These are phyloP conservation scores for Halcyon smyrnensis DNA, from an alignment of 2,797 vertebrate genomes.

Conservation along the genomic window DNA sequence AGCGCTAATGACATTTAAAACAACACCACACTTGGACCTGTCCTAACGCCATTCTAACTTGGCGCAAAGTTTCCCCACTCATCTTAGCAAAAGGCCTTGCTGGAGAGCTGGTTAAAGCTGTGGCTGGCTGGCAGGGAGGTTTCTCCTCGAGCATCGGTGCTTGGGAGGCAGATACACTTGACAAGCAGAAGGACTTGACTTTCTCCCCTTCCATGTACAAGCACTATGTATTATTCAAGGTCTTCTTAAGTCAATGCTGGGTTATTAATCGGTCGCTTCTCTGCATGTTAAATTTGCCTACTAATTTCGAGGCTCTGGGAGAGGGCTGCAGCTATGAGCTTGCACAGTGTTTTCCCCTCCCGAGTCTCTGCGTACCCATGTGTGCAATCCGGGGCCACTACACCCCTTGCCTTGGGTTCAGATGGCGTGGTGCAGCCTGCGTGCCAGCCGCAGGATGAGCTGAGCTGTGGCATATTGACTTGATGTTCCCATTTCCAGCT, in stretches of 20 bases:
- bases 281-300: slow-evolving; percentile 57
- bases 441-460: fast-evolving
- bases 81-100: not conserved
- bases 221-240: slow-evolving; percentile 66
- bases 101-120: slow-evolving; percentile 5
- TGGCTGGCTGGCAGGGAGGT: not conserved
- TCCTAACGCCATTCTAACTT: not conserved
- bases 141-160: not conserved
- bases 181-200: slow-evolving; percentile 61
- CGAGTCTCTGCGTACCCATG: not conserved
- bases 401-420: not conserved
- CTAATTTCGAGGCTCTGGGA: slow-evolving; percentile 15
- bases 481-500: not conserved
- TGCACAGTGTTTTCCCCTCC: not conserved
- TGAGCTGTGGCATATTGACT: not conserved
- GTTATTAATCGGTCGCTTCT: slow-evolving; percentile 59
- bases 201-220: slow-evolving; percentile 37
- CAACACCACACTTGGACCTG: not conserved
- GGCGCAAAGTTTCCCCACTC: not conserved
- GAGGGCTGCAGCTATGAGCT: not conserved
- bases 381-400: not conserved
- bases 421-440: not conserved
- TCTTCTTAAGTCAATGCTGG: slow-evolving; percentile 65
- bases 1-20: slow-evolving; percentile 42
- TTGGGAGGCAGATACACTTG: slow-evolving; percentile 40